Conservation (phyloP, 1,140 invertebrate species). For the Gonioctena quinquepunctata region DNA sequence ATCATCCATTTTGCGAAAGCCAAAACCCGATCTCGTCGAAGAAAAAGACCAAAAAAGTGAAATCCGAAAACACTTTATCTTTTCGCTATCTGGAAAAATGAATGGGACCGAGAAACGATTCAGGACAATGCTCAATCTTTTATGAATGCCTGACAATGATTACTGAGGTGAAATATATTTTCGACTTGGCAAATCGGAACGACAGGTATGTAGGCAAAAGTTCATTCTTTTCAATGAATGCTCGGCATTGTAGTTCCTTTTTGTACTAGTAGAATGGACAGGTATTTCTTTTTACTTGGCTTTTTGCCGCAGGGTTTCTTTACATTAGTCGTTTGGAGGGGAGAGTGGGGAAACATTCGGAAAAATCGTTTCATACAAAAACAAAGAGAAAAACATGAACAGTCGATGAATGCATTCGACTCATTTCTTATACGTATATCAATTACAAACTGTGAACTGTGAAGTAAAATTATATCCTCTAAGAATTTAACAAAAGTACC, state of each 20-base stretch:
- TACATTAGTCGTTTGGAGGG: neutral
- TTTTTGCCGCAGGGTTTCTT: slow-evolving; percentile 38
- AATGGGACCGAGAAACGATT: slow-evolving; percentile 27
- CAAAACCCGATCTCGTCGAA: neutral
- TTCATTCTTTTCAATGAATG: slow-evolving; percentile 46
- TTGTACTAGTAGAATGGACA: slow-evolving; percentile 43
- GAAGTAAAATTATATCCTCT: no score
- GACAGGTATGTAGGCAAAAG: slow-evolving; percentile 43
- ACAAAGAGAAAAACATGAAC: no score
- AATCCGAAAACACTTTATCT: slow-evolving; percentile 44
- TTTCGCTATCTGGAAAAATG: slow-evolving; percentile 32
- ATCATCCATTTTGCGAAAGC: neutral
- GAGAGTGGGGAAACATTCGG: neutral
- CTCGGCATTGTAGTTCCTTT: slow-evolving; percentile 36
- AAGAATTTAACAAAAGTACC: no score
- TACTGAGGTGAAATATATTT: slow-evolving; percentile 50
- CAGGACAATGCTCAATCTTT: slow-evolving; percentile 29
- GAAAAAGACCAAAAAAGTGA: slow-evolving; percentile 17
- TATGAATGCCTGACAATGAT: slow-evolving; percentile 49
- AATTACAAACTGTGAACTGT: no score
- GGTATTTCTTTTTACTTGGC: slow-evolving; percentile 47
- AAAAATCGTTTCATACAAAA: no score
- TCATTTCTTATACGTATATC: no score
- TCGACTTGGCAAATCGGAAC: slow-evolving; percentile 51
- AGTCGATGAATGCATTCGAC: no score